These are phyloP conservation scores for Ctenoplectra terminalis DNA, from an alignment of 1,140 invertebrate genomes.

Conservation along the genomic window DNA sequence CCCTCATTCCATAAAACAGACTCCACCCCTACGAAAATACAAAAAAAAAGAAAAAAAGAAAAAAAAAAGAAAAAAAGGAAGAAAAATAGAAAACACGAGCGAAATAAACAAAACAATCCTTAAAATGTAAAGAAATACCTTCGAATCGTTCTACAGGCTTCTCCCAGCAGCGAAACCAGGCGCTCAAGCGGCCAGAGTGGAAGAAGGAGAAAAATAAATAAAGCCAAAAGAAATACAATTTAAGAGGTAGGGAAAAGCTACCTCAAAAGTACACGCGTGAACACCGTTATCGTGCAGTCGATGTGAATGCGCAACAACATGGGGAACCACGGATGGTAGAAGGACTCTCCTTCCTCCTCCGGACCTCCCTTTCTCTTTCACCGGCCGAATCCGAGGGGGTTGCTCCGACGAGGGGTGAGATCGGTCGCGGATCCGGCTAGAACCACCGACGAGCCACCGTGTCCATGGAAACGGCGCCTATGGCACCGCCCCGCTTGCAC, in stretches of 20 bases:
- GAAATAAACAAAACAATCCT: neutral
- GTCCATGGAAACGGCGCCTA: slow-evolving; percentile 68
- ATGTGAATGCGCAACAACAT: slow-evolving; percentile 54
- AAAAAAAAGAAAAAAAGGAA: neutral
- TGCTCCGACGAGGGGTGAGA: neutral
- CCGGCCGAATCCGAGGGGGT: neutral
- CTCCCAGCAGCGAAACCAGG: neutral
- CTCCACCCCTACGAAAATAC: too few species aligned
- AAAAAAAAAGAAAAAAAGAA: too few species aligned
- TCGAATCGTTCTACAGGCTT: neutral
- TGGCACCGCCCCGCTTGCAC: slow-evolving; percentile 57
- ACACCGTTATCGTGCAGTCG: slow-evolving; percentile 51
- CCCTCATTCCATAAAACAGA: too few species aligned
- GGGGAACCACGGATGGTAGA: slow-evolving; percentile 50
- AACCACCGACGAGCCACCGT: slow-evolving; percentile 57
- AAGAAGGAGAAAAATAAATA: neutral
- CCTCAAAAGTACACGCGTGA: slow-evolving; percentile 43
- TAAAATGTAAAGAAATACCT: neutral
- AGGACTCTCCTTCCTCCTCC: slow-evolving; percentile 21
- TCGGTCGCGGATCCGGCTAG: neutral
- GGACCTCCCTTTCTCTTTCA: neutral
- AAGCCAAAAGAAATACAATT: slow-evolving; percentile 40
- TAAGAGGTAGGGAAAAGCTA: slow-evolving; percentile 36
- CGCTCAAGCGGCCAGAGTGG: neutral
- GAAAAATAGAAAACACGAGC: neutral